Percentiles rank a stretch among this genome's conserved stretches.
phyloP scores from a whole-genome alignment of 2,113 vertebrate genomes.

The Bujurquina vittata region DNA sequence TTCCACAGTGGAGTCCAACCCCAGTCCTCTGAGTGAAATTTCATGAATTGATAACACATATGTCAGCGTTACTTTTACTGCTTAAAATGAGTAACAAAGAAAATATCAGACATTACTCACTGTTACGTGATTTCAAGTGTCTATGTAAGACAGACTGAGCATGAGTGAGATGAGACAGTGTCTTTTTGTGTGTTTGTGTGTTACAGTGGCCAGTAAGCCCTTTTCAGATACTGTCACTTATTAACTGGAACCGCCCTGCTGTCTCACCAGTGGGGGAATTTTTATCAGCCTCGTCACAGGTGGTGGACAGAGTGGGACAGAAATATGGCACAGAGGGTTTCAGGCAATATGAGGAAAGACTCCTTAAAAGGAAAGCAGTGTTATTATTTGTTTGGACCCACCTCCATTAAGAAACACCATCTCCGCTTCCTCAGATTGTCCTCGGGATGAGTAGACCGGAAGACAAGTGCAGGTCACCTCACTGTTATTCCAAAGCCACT shows the following conservation, averaged over 20 bases:
- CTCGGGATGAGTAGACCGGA: constrained; percentile 31
- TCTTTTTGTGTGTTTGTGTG: constrained; percentile 5
- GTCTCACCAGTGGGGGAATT: constrained; percentile 60
- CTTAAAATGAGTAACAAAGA: background rate
- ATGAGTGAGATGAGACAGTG: constrained; percentile 3
- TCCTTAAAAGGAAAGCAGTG: constrained; percentile 64
- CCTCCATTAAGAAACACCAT: constrained; percentile 21
- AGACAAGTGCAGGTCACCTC: constrained; percentile 3
- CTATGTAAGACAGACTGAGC: background rate
- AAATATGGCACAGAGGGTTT: constrained; percentile 3
- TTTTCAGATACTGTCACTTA: constrained; percentile 66
- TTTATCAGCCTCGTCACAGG: constrained; percentile 69
- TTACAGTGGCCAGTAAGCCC: background rate
- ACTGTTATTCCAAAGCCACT: background rate
- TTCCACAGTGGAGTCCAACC: background rate
- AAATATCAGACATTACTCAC: background rate
- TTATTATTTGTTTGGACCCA: constrained; percentile 38
- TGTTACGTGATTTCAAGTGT: background rate
- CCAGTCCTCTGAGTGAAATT: background rate
- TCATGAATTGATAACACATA: background rate
- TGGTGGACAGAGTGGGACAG: constrained; percentile 16
- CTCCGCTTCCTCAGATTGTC: constrained; percentile 69
- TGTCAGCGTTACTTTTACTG: background rate
- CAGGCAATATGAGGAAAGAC: constrained; percentile 14
- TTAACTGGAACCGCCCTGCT: constrained; percentile 62